These are phyloP conservation scores for Perccottus glenii DNA, from an alignment of 2,113 vertebrate species.

Conservation along the genomic window DNA sequence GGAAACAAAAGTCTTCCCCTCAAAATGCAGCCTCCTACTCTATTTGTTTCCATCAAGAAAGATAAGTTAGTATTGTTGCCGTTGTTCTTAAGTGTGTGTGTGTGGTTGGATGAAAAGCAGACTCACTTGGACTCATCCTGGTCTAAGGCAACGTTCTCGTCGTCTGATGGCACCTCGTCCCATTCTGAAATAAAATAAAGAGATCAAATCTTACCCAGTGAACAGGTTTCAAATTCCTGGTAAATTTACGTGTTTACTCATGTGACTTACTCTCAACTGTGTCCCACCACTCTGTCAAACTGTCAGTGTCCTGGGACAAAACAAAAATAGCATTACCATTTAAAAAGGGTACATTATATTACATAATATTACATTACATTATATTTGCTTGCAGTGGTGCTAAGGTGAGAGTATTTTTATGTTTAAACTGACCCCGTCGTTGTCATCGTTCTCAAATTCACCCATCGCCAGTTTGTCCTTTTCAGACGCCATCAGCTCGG, in stretches of 20 bases:
- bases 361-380: too few relatives aligned
- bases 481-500: slow-evolving; percentile 74
- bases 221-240: not conserved
- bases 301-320: slow-evolving; percentile 77
- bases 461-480: slow-evolving; percentile 44
- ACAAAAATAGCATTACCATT: not conserved
- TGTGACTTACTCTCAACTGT: slow-evolving; percentile 76
- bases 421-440: slow-evolving; percentile 63
- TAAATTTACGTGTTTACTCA: not conserved
- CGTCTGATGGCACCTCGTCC: slow-evolving; percentile 77
- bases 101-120: not conserved
- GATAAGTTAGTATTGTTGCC: too few relatives aligned
- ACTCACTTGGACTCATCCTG: slow-evolving; percentile 74
- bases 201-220: too few relatives aligned
- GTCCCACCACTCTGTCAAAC: slow-evolving; percentile 81
- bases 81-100: too few relatives aligned
- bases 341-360: not conserved
- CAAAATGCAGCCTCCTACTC: too few relatives aligned
- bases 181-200: slow-evolving; percentile 67
- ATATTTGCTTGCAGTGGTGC: not conserved
- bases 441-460: slow-evolving; percentile 23
- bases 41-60: too few relatives aligned
- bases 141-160: slow-evolving; percentile 45
- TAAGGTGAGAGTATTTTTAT: not conserved
- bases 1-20: too few relatives aligned